A percentile compares a stretch with the other conserved stretches of the same genome.
phyloP scores from a whole-genome alignment of 1,140 invertebrate genomes.

The Wasmannia auropunctata region DNA sequence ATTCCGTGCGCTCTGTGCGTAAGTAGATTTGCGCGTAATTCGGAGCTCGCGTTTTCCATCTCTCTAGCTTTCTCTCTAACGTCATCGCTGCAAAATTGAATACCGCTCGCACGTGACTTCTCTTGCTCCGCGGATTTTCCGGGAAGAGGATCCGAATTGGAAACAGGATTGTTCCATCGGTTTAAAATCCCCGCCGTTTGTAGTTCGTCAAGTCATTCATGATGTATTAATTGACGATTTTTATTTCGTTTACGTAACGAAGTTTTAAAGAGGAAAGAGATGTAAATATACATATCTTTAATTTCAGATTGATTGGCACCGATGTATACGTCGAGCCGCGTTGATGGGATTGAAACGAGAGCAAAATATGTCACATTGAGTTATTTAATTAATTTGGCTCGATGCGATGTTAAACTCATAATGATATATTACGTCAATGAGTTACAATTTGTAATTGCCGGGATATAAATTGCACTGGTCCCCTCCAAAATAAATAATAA shows the following conservation, averaged over 20 bases:
- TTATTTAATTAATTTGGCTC: not conserved
- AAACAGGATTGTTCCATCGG: not conserved
- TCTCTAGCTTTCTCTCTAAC: not conserved
- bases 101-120: not conserved
- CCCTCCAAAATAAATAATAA: not conserved
- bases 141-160: not conserved
- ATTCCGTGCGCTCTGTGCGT: not conserved
- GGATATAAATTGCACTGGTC: not conserved
- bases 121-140: not conserved
- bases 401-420: not conserved
- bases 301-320: not conserved
- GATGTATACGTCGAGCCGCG: not conserved
- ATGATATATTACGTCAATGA: not conserved
- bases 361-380: not conserved
- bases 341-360: not conserved
- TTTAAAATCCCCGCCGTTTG: not conserved
- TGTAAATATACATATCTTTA: not conserved
- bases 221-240: not conserved
- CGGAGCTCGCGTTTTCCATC: not conserved
- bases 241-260: not conserved
- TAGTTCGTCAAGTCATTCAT: not conserved
- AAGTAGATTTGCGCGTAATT: constrained; percentile 20
- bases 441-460: not conserved
- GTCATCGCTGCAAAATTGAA: not conserved
- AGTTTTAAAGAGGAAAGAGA: not conserved